Evolutionary conservation across 23 tunicate species (phyloP), one percentile per base, ranked within the genome.

Genomic region (Aplidium turbinatum): DNA sequence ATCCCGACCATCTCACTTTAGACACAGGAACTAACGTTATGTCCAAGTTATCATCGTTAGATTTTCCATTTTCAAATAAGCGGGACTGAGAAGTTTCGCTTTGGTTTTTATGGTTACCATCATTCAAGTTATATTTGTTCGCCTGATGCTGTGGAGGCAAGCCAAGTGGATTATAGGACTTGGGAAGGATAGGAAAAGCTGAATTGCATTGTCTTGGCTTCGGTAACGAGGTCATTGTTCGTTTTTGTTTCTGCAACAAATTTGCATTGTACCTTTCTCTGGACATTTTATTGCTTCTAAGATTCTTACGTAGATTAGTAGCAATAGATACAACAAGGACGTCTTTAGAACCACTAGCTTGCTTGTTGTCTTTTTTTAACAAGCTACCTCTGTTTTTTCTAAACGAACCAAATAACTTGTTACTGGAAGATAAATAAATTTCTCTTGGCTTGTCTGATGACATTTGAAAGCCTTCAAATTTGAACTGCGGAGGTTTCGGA

Each of bases 1-100:
- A 77, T 33, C 73, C 82, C 7, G 82, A 50, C 82, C 82, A 77
- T 31, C 82, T 45, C 0, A 77, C 82, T 33, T 77, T 77, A 2
- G 73, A 20, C 64, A 51, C 31, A 23, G 78, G 78, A 20, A 72
- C 66, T 4, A 67, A 9, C 13, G 73, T 25, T 4, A 67, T 2
- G 68, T 22, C 34, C 16, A 26, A 20, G 34, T 75, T 68, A 1
- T 69, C 35, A 35, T 57, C 67, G 16, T 42, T 42, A 11, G 50
- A 11, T 42, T 42, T 42, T 42, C 50, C 50, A 16, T 42, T 16
- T 42, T 42, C 13, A n/a, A n/a, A n/a, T n/a, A n/a, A n/a, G n/a
- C n/a, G n/a, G n/a, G n/a, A n/a, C n/a, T n/a, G n/a, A n/a, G n/a
- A n/a, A n/a, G n/a, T n/a, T n/a, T n/a, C n/a, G n/a, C n/a, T n/a